Evolutionary conservation across 2,888 invertebrate species (phyloP).

Genomic region (Folsomia candida): DNA sequence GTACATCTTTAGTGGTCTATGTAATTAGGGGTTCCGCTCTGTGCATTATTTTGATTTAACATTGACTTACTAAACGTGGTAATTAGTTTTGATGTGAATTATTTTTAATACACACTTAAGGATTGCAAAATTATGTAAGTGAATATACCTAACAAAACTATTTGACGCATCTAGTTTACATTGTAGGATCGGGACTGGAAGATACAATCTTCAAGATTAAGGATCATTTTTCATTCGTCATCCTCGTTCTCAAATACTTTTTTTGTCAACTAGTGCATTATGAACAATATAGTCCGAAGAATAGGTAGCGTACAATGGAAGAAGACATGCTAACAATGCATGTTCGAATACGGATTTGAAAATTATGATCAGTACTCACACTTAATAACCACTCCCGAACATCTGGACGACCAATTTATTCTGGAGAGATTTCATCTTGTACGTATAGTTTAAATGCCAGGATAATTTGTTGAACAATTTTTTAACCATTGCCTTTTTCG

Average conservation of each 20-base stretch:
- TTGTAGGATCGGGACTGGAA: background rate
- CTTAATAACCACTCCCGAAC: background rate
- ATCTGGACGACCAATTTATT: background rate
- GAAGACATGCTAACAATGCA: background rate
- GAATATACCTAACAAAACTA: background rate
- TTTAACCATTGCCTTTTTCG: background rate
- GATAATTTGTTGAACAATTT: background rate
- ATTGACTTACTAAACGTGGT: background rate
- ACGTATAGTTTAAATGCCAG: too few species aligned
- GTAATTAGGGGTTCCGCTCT: background rate
- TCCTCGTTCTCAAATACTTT: background rate
- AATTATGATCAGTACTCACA: background rate
- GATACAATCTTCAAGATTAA: background rate
- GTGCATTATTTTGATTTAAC: background rate
- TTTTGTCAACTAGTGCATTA: background rate
- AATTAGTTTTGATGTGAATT: background rate
- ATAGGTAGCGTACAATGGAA: background rate
- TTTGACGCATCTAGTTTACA: background rate
- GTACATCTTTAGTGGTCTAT: background rate
- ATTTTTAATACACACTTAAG: background rate
- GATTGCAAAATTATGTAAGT: background rate
- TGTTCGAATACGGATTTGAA: background rate
- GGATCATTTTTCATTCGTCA: slow-evolving; percentile 6
- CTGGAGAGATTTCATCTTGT: too few species aligned
- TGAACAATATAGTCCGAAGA: background rate